These are phyloP conservation scores for Forbesichthys agassizii DNA, from an alignment of 2,113 vertebrate genomes.

Conservation along the genomic window DNA sequence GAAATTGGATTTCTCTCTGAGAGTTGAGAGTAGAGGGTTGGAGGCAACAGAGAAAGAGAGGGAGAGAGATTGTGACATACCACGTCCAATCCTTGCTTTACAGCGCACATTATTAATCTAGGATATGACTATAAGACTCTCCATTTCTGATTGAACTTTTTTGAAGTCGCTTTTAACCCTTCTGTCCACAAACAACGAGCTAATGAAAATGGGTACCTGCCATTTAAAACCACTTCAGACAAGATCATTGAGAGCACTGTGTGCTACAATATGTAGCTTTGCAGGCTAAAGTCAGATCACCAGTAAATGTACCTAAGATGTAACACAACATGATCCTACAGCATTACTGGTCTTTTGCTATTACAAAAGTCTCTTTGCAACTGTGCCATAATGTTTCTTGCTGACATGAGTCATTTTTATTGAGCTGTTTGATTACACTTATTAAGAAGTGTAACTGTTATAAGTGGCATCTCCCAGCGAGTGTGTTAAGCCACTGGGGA, in stretches of 20 bases:
- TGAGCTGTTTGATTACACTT: conserved; percentile 15
- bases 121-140: conserved; percentile 2
- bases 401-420: conserved; percentile 3
- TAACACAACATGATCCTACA: too few relatives aligned
- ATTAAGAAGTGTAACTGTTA: conserved; percentile 10
- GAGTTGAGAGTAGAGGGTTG: conserved; percentile 38
- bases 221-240: too few relatives aligned
- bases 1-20: conserved; percentile 72
- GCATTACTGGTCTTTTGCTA: neutral
- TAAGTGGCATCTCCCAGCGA: conserved; percentile 18
- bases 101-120: conserved; percentile 16
- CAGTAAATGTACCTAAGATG: too few relatives aligned
- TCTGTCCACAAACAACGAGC: neutral
- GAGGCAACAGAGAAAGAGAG: conserved; percentile 12
- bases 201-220: too few relatives aligned
- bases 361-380: neutral
- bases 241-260: too few relatives aligned
- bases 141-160: neutral
- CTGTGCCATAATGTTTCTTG: conserved; percentile 6
- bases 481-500: conserved; percentile 38
- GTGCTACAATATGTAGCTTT: too few relatives aligned
- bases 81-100: conserved; percentile 40
- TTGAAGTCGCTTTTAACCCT: conserved; percentile 13
- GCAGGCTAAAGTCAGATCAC: too few relatives aligned
- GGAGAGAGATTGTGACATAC: conserved; percentile 33